A percentile compares a stretch with the other conserved stretches of the same genome.
Conservation (phyloP, 2,113 vertebrate species). For the Chascanopsetta lugubris region DNA sequence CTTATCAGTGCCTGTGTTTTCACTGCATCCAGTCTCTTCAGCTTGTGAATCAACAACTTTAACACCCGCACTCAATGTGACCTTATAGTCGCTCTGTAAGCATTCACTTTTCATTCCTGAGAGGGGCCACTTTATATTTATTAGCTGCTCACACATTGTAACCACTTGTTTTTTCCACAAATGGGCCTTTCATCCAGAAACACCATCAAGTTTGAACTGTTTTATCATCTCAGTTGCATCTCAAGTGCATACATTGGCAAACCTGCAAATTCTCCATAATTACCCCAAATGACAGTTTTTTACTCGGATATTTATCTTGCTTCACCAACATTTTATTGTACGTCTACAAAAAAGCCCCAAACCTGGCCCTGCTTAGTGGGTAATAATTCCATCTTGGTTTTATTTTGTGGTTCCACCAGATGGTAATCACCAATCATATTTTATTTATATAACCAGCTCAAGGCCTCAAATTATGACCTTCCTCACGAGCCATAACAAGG, state of each 20-base stretch:
- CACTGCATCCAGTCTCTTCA: too few species aligned
- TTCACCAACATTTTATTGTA: too few species aligned
- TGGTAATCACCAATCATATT: too few species aligned
- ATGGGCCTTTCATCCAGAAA: not conserved
- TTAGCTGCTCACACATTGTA: not conserved
- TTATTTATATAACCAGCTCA: too few species aligned
- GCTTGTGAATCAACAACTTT: not conserved
- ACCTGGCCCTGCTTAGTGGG: too few species aligned
- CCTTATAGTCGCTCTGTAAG: not conserved
- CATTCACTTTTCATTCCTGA: not conserved
- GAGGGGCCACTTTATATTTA: not conserved
- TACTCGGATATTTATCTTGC: not conserved
- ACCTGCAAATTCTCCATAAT: too few species aligned
- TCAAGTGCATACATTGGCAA: not conserved
- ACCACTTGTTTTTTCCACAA: not conserved
- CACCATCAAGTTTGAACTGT: not conserved
- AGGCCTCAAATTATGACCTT: not conserved
- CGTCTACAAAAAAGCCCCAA: too few species aligned
- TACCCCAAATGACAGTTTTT: not conserved
- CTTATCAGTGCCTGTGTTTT: too few species aligned
- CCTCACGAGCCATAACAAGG: too few species aligned
- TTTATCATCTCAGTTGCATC: not conserved
- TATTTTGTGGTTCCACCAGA: too few species aligned
- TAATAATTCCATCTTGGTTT: too few species aligned
- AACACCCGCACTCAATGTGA: not conserved